phyloP scores from a whole-genome alignment of 37 sponge, comb jelly and placozoan genomes.

The Halichondria panicea region DNA sequence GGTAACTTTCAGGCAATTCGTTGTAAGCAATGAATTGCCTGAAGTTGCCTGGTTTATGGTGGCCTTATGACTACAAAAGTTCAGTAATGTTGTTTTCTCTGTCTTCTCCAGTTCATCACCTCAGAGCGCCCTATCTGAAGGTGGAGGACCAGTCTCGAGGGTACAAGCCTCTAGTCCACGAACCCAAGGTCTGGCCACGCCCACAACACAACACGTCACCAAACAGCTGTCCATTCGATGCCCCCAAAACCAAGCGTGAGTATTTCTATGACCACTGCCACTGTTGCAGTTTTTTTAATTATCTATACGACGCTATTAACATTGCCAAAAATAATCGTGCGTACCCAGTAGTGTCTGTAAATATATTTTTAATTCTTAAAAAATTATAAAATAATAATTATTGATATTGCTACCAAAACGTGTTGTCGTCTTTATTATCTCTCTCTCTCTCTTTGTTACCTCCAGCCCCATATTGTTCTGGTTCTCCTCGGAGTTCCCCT shows the following conservation, averaged over 20 bases:
- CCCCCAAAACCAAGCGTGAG: conserved; percentile 8
- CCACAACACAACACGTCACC: conserved; percentile 15
- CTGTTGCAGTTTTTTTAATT: too few species aligned
- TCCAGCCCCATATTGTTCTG: conserved; percentile 2
- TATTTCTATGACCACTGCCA: background rate
- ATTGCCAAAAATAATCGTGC: background rate
- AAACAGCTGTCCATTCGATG: conserved; percentile 46
- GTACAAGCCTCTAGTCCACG: conserved; percentile 61
- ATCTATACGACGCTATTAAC: too few species aligned
- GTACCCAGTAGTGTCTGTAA: background rate
- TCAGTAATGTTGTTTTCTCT: background rate
- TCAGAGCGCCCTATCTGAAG: conserved; percentile 65
- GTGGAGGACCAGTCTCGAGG: conserved; percentile 51
- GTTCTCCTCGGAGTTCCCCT: background rate
- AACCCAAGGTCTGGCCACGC: conserved; percentile 55
- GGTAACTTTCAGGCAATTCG: too few species aligned
- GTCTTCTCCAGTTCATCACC: conserved; percentile 16
- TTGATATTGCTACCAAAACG: background rate
- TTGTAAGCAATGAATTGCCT: too few species aligned
- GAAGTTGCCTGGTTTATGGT: too few species aligned
- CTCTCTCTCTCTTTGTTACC: background rate
- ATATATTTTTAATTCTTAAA: background rate
- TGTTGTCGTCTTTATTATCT: background rate
- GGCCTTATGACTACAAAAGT: too few species aligned
- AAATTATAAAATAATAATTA: background rate